Percentiles rank a stretch among this genome's conserved stretches.
phyloP scores from a whole-genome alignment of 2,888 invertebrate genomes.

The Trichopoda pennipes region DNA sequence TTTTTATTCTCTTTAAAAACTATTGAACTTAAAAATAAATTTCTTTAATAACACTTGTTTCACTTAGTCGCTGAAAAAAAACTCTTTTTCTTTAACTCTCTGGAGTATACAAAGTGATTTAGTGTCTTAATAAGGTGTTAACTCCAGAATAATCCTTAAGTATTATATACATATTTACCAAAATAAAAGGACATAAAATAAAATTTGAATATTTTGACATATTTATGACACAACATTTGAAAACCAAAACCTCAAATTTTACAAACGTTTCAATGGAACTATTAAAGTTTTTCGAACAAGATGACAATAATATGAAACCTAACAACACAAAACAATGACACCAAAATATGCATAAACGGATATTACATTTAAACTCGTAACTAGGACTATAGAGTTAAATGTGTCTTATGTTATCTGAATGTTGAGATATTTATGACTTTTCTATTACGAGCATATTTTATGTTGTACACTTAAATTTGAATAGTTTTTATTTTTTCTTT shows the following conservation, averaged over 20 bases:
- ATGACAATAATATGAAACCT: slow-evolving; percentile 57
- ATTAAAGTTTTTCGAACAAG: slow-evolving; percentile 22
- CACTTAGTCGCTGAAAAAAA: slow-evolving; percentile 10
- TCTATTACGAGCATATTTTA: slow-evolving; percentile 6
- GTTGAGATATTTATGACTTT: slow-evolving; percentile 69
- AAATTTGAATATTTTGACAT: slow-evolving; percentile 75
- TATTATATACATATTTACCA: not conserved
- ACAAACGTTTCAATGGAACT: slow-evolving; percentile 54
- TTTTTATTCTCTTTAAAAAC: not conserved
- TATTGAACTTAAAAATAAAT: not conserved
- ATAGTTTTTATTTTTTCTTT: slow-evolving; percentile 18
- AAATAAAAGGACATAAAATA: slow-evolving; percentile 25
- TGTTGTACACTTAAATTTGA: not conserved
- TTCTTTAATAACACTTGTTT: slow-evolving; percentile 32
- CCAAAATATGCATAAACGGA: not conserved
- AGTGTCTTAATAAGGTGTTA: slow-evolving; percentile 65
- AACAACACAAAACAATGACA: slow-evolving; percentile 30
- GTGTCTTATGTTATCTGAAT: slow-evolving; percentile 59
- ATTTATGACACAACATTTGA: slow-evolving; percentile 73
- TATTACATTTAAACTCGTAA: slow-evolving; percentile 68
- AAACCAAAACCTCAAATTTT: slow-evolving; percentile 63
- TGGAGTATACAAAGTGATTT: slow-evolving; percentile 45
- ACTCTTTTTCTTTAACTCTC: slow-evolving; percentile 12
- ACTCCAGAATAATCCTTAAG: slow-evolving; percentile 46
- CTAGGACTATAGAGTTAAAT: not conserved